Base-by-base conservation (phyloP, 2,888 invertebrate genomes). In the Trichogramma dendrolimi region DNA sequence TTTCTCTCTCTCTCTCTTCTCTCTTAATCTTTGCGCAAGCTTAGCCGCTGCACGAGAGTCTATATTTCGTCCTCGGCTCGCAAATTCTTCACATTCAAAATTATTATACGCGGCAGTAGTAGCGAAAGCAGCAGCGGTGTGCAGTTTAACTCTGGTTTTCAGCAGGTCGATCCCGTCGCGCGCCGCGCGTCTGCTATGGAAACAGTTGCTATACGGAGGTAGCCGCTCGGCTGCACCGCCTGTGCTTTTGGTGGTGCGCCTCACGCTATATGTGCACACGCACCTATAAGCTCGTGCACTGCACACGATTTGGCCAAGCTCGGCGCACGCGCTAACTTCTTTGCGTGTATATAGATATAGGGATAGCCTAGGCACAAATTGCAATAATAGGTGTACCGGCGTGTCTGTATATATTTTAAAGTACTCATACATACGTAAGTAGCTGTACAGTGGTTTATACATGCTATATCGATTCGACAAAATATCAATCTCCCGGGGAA, bases 271-370 rank as follows among this genome's bases (percentile, higher is more conserved):
- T 63, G 69, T 72, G 75, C 75, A 76, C 75, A 73, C 75, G 73
- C 76, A 76, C 76, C 76, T 76, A 77, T 77, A 71, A 72, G 67
- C 68, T 70, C 48, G 51, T 61, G 58, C 59, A 70, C 73, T 72
- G 72, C 70, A 44, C 38, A 41, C 40, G 42, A 40, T 56, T 55
- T 62, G 62, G 62, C 62, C 8, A 43, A n/a, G 4, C 5, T 5
- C n/a, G 6, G 60, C 63, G 63, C 63, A 56, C 5, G 4, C 6
- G 44, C 7, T 4, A 27, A 27, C 27, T 27, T 27, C 27, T 27
- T 27, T 27, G 27, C 27, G 27, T 27, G 27, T 27, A 27, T 27
- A 14, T 1, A 27, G 27, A 27, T 27, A 27, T 27, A 27, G 27
- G 27, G 27, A 2, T 27, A 27, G 27, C 27, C 27, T 27, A 27